These are phyloP conservation scores for Phoebastria nigripes DNA, from an alignment of 2,797 vertebrate species.

Conservation along the genomic window DNA sequence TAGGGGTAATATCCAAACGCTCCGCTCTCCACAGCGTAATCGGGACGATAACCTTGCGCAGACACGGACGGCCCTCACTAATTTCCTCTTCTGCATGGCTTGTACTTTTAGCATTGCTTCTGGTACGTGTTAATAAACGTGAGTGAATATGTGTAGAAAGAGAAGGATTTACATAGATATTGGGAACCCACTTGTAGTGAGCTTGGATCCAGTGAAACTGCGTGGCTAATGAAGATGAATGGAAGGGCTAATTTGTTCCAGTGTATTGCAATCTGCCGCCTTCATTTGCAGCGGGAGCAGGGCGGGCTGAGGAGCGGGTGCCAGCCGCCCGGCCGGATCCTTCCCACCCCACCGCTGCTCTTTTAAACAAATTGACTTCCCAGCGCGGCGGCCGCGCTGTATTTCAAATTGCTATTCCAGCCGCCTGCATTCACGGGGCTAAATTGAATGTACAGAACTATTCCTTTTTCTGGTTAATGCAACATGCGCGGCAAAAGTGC, in stretches of 20 bases:
- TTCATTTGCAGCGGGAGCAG: background rate
- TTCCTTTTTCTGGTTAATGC: slow-evolving; percentile 4
- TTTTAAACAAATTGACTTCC: background rate
- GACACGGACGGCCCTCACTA: background rate
- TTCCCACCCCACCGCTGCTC: background rate
- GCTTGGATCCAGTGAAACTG: background rate
- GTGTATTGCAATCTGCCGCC: background rate
- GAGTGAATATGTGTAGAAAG: background rate
- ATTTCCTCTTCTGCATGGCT: background rate
- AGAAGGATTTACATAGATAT: background rate
- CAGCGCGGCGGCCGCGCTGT: background rate
- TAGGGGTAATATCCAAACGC: background rate
- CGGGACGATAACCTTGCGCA: background rate
- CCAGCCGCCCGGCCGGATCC: background rate
- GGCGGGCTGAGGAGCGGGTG: background rate
- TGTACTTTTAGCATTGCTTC: background rate
- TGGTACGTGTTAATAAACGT: background rate
- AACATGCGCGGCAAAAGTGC: background rate
- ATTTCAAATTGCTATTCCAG: background rate
- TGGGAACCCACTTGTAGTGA: background rate
- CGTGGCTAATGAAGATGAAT: background rate
- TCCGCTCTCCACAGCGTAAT: accelerated
- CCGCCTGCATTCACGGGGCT: background rate
- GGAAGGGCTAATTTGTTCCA: background rate
- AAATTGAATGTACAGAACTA: background rate